Evolutionary conservation across 2,113 vertebrate species (phyloP).

Genomic region (Elgaria multicarinata): DNA sequence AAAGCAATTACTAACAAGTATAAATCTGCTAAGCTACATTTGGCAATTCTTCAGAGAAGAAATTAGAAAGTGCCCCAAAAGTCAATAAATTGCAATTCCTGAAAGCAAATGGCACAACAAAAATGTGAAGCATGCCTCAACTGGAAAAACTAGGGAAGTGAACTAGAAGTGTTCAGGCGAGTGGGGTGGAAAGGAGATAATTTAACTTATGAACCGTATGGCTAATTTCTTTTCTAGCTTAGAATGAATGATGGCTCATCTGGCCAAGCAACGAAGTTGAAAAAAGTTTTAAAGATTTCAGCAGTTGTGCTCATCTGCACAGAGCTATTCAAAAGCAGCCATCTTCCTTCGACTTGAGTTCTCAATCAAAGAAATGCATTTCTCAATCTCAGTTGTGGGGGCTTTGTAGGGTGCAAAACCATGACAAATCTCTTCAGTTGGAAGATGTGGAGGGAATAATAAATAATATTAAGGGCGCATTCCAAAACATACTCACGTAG

Average conservation of each 20-base stretch:
- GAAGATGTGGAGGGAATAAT: not conserved
- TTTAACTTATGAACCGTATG: not conserved
- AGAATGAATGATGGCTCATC: not conserved
- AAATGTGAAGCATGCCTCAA: not conserved
- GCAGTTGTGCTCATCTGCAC: conserved; percentile 8
- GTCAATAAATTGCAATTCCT: not conserved
- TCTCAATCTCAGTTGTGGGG: not conserved
- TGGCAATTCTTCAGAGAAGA: not conserved
- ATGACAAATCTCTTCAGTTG: not conserved
- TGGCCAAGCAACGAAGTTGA: conserved; percentile 10
- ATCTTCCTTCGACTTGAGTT: not conserved
- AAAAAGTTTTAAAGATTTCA: conserved; percentile 22
- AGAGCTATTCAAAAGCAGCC: not conserved
- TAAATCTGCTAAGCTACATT: not conserved
- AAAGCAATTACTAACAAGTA: not conserved
- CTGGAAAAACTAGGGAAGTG: not conserved
- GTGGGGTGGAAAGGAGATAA: not conserved
- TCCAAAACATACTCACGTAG: not conserved
- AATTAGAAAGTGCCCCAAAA: not conserved
- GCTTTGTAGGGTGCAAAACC: not conserved
- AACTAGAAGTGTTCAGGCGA: not conserved
- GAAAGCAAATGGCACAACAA: conserved; percentile 9
- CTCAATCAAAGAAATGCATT: not conserved
- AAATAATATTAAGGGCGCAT: not conserved
- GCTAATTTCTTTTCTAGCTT: conserved; percentile 30